Conservation (phyloP, 1,140 invertebrate species). For the Cherax destructor region DNA sequence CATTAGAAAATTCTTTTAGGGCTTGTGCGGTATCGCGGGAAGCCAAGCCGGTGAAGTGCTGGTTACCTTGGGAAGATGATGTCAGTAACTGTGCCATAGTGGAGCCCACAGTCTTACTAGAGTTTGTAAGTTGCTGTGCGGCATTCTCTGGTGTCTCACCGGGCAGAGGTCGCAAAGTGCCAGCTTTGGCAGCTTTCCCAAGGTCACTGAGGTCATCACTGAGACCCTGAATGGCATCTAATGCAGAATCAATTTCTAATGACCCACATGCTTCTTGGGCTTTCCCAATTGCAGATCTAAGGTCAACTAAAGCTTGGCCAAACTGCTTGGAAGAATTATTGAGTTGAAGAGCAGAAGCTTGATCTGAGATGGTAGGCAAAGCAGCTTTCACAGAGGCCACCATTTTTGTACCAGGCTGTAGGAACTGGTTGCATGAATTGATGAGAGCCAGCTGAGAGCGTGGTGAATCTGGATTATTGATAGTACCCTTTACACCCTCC, state of each 20-base stretch:
- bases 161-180: conserved; percentile 86
- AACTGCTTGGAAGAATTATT: conserved; percentile 86
- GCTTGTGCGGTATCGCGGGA: conserved; percentile 87
- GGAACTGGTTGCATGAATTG: conserved; percentile 89
- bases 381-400: conserved; percentile 85
- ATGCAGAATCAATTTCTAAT: conserved; percentile 88
- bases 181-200: conserved; percentile 83
- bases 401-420: conserved; percentile 80
- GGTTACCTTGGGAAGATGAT: conserved; percentile 89
- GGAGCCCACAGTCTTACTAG: conserved; percentile 82
- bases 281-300: conserved; percentile 87
- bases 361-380: conserved; percentile 90
- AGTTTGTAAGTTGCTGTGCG: conserved; percentile 82
- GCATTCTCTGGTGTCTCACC: conserved; percentile 89
- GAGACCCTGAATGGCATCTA: conserved; percentile 87
- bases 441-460: conserved; percentile 88
- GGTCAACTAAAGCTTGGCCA: conserved; percentile 84
- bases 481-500: conserved; percentile 86
- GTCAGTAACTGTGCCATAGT: conserved; percentile 89
- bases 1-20: conserved; percentile 82
- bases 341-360: conserved; percentile 84
- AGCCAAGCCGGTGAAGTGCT: conserved; percentile 88
- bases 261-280: conserved; percentile 91
- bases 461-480: conserved; percentile 83
- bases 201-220: conserved; percentile 90